Base-by-base conservation (phyloP, 1,140 invertebrate species). In the Drosophila orena region DNA sequence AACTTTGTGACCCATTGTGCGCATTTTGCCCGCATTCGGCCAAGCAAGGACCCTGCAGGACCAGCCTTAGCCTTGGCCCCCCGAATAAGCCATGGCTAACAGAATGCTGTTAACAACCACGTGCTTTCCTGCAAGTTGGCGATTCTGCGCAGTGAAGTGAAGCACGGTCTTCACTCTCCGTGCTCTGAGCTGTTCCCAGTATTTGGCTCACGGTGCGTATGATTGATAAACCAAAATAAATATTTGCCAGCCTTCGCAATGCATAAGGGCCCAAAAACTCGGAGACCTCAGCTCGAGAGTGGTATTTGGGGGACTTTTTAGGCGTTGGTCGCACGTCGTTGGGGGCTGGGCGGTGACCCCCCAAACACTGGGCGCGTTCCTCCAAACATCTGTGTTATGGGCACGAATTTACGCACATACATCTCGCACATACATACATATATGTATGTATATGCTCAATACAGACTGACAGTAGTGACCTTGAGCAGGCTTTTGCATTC, bases 161-260 rank as follows among this genome's bases (percentile, higher is more conserved):
- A n/a, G 43, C 12, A 14, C 37, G 3, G 42, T 27, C 24, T 6
- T 14, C 14, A 10, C 54, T 58, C 54, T 61, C 59, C 5, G 38
- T 15, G 1, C 57, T 5, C n/a, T 12, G 0, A 62, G 27, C 74
- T 79, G 79, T 89, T 83, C 83, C 83, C 83, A 88, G 52, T 88
- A 69, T 88, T 66, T 8, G 73, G 47, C 44, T 38, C 69, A 86
- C 83, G 52, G 76, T 88, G 84, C 84, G 84, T 89, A 89, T 89
- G 84, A 89, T 89, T 89, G 84, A 89, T 89, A 89, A 89, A 84
- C 84, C 83, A 89, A 89, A 88, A 89, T 89, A 88, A 88, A 88
- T 88, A 88, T 88, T 88, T 88, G 59, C 74, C 83, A 88, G 81
- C 79, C 81, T 86, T 77, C 72, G 70, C 69, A 61, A 66, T 78